Evolutionary conservation across 1,140 invertebrate species (phyloP).

Genomic region (Papilio aristodemus): DNA sequence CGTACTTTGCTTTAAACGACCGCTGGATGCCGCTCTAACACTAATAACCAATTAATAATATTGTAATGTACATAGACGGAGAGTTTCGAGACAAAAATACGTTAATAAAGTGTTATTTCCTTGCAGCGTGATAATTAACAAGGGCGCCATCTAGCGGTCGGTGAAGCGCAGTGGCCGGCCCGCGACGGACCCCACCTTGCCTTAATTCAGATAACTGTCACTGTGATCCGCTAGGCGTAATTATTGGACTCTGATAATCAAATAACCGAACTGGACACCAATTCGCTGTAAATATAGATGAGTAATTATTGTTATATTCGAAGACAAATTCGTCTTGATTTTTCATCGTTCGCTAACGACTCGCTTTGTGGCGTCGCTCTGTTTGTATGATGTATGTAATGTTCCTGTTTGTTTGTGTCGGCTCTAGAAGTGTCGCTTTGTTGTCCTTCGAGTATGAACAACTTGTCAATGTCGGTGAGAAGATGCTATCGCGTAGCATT

Average conservation of each 20-base stretch:
- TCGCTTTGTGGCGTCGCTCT: slow-evolving; percentile 27
- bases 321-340: slow-evolving; percentile 14
- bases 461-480: too few relatives aligned
- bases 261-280: slow-evolving; percentile 28
- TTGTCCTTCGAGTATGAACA: background rate
- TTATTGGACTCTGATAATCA: slow-evolving; percentile 47
- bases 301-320: slow-evolving; percentile 30
- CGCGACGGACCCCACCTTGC: slow-evolving; percentile 65
- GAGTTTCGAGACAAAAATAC: background rate
- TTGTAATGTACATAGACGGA: background rate
- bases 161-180: slow-evolving; percentile 22
- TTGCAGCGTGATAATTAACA: background rate
- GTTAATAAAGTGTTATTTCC: background rate
- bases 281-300: slow-evolving; percentile 34
- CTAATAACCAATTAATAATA: background rate
- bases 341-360: slow-evolving; percentile 23
- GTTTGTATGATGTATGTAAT: background rate
- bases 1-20: slow-evolving; percentile 15
- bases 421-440: background rate
- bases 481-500: too few relatives aligned
- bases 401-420: background rate
- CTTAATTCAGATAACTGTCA: slow-evolving; percentile 71
- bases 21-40: slow-evolving; percentile 8
- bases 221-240: slow-evolving; percentile 74
- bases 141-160: slow-evolving; percentile 15